phyloP scores from a whole-genome alignment of 1,140 invertebrate genomes.

The Orchesella cincta region DNA sequence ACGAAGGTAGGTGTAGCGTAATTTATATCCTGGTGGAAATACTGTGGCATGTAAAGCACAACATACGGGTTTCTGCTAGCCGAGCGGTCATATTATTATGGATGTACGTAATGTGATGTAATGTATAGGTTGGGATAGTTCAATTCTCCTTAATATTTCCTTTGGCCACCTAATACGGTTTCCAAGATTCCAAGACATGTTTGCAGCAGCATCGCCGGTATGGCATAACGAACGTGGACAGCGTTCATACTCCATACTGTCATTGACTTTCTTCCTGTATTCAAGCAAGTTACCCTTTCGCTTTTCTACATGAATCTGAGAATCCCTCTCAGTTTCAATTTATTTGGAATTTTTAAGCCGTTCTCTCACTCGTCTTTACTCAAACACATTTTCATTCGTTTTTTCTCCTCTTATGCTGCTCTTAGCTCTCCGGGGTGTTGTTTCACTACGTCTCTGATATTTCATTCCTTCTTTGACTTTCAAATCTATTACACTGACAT shows the following conservation, averaged over 20 bases:
- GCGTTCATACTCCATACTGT: neutral
- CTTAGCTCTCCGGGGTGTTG: constrained; percentile 20
- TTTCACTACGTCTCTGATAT: constrained; percentile 27
- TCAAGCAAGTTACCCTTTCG: neutral
- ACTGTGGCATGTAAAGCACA: neutral
- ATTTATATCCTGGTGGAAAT: constrained; percentile 11
- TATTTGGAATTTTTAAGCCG: constrained; percentile 9
- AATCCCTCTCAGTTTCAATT: constrained; percentile 17
- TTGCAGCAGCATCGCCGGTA: neutral
- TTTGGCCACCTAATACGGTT: neutral
- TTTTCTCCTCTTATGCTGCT: constrained; percentile 11
- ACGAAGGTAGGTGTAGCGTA: neutral
- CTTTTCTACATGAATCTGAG: constrained; percentile 18
- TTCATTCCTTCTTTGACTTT: constrained; percentile 28
- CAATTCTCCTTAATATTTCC: constrained; percentile 1
- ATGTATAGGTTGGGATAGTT: neutral
- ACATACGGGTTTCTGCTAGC: neutral
- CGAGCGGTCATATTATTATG: neutral
- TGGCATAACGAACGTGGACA: neutral
- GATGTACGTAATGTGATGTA: neutral
- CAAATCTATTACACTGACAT: constrained; percentile 27
- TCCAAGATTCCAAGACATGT: neutral
- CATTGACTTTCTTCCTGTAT: neutral
- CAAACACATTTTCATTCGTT: constrained; percentile 27
- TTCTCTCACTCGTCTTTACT: neutral